A percentile compares a stretch with the other conserved stretches of the same genome.
Evolutionary conservation across 2,113 vertebrate species (phyloP).

Genomic region (Cisticola juncidis): DNA sequence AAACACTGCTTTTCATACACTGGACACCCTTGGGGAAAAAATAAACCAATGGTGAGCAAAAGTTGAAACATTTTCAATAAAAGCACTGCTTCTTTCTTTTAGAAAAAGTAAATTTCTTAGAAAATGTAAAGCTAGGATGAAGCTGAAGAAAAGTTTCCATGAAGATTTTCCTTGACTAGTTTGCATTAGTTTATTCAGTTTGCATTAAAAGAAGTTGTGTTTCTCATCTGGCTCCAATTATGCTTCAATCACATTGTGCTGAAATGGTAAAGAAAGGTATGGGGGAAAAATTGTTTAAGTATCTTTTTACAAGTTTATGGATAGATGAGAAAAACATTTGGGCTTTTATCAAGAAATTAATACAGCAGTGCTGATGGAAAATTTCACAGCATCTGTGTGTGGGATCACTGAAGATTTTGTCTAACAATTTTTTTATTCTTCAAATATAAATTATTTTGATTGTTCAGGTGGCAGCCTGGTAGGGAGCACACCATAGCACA

Average conservation of each 20-base stretch:
- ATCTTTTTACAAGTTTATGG: background rate
- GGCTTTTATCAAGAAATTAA: background rate
- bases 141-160: background rate
- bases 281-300: background rate
- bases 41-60: background rate
- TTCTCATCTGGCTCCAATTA: background rate
- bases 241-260: background rate
- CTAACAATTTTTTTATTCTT: background rate
- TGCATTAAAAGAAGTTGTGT: background rate
- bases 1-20: background rate
- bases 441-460: background rate
- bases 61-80: background rate
- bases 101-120: background rate
- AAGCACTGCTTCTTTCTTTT: background rate
- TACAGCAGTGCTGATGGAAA: background rate
- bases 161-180: background rate
- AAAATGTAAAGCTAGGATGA: background rate
- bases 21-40: background rate
- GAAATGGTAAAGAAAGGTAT: background rate
- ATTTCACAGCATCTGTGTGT: background rate
- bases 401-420: background rate
- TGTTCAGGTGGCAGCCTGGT: background rate
- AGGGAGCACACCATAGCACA: background rate
- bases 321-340: background rate
- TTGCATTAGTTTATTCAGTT: background rate